Base-by-base conservation (phyloP, 1,140 invertebrate species). In the Drosophila sulfurigaster region DNA sequence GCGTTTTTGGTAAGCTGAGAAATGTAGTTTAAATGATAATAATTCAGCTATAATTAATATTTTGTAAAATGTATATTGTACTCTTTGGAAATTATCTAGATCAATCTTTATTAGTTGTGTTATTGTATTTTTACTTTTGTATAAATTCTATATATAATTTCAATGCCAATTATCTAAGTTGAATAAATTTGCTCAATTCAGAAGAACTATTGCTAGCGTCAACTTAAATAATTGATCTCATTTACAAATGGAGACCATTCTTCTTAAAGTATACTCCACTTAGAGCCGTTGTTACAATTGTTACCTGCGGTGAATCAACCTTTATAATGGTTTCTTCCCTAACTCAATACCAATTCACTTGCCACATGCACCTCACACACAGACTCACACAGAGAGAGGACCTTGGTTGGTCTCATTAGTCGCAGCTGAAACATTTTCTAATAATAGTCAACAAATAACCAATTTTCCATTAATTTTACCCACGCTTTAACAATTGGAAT, bases 401-500 rank as follows among this genome's bases (percentile, higher is more conserved):
- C 35, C 56, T 30, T 52, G 32, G 1, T 8, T n/a, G 13, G 13
- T 32, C 65, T 74, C 71, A 69, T 65, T 43, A 66, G 66, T 43
- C n/a, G 7, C 8, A 11, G 2, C 38, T 46, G 48, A 11, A 43
- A 16, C 7, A 48, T 46, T 68, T 73, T 73, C 56, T n/a, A 11
- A 54, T 60, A 62, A 75, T 71, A 25, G 38, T 20, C 35, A 32
- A 41, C 15, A 38, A 65, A 54, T 51, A 67, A 64, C 68, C 16
- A 64, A 46, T 54, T 70, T 28, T 13, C 28, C 38, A 15, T 32
- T 48, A 60, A 68, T 62, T 66, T 60, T 71, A 56, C 70, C 72
- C 68, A 76, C 58, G 25, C 43, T 57, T 60, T 66, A 76, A 81
- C 73, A 87, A 87, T 77, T 77, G 63, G 62, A 82, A 83, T 78